Evolutionary conservation across 2,797 vertebrate species (phyloP), one percentile per base, ranked within the genome.

Genomic region (Melanotaenia maccullochi): DNA sequence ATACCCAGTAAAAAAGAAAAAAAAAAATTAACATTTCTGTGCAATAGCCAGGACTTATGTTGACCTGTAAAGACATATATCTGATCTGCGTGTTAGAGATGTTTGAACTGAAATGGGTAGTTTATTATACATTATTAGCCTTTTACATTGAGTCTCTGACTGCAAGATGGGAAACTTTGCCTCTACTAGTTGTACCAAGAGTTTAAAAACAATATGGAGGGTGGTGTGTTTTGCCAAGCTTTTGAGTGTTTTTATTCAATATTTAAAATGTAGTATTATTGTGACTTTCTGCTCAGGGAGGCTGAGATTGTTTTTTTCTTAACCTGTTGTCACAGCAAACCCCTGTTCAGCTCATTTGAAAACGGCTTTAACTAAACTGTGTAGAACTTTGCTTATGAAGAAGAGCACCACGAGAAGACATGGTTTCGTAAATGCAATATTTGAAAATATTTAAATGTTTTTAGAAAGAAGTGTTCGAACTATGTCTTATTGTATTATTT

Each of bases 231-330:
- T 90, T 90, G 91, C 89, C 89, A 93, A 92, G 86, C 79, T 87
- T 90, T 87, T 87, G 87, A 87, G 88, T 92, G 88, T 92, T 92
- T 87, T 87, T 87, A 85, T 87, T 92, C 86, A 79, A 83, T 91
- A 89, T 91, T 91, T 89, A 84, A 92, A 90, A 86, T 86, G 85
- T 90, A 84, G 83, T 90, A 75, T 89, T 90, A 90, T 87, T 86
- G 89, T 92, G 87, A 90, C 82, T 91, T 55, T 91, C 85, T 92
- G 87, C 92, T 93, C 92, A 92, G 92, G 90, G 91, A 93, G 89
- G 89, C 88, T 89, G 88, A 89, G 84, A 86, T 92, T 88, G 76
- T 92, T 87, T 90, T 32, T 52, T 25, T 25, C 24, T 55, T 82
- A 87, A 83, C 47, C 47, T 67, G 70, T 76, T 33, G 25, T 81